Evolutionary conservation across 2,797 vertebrate species (phyloP).

Genomic region (Meda fulgida): DNA sequence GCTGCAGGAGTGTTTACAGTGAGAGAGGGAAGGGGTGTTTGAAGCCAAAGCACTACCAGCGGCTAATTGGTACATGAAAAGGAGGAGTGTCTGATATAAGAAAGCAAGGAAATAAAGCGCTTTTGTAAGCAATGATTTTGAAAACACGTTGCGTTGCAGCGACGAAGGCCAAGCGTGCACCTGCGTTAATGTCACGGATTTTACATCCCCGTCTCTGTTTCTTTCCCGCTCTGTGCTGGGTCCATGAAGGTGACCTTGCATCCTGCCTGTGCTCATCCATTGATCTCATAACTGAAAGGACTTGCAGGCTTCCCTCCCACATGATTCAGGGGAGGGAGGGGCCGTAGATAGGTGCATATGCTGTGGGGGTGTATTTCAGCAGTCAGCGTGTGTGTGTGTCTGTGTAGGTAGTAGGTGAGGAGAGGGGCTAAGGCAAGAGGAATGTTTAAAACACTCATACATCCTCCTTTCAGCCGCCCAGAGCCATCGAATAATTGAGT

Average conservation of each 20-base stretch:
- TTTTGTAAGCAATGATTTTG: constrained; percentile 1
- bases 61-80: constrained; percentile 51
- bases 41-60: background rate
- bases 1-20: background rate
- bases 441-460: constrained; percentile 60
- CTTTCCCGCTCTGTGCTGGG: background rate
- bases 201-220: constrained; percentile 8
- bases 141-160: background rate
- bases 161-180: background rate
- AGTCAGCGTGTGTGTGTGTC: constrained; percentile 39
- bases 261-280: constrained; percentile 62
- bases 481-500: constrained; percentile 60
- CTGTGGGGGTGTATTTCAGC: constrained; percentile 57
- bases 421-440: constrained; percentile 38
- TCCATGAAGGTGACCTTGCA: constrained; percentile 69
- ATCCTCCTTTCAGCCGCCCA: constrained; percentile 59
- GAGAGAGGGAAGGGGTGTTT: background rate
- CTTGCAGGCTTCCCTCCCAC: constrained; percentile 68
- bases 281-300: constrained; percentile 61
- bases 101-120: constrained; percentile 7
- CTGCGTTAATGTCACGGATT: constrained; percentile 11
- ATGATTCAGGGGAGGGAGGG: constrained; percentile 51
- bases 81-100: constrained; percentile 15
- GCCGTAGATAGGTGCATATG: constrained; percentile 60
- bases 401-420: constrained; percentile 44